Evolutionary conservation across 2,113 vertebrate genomes (phyloP).

Genomic region (Zeus faber): DNA sequence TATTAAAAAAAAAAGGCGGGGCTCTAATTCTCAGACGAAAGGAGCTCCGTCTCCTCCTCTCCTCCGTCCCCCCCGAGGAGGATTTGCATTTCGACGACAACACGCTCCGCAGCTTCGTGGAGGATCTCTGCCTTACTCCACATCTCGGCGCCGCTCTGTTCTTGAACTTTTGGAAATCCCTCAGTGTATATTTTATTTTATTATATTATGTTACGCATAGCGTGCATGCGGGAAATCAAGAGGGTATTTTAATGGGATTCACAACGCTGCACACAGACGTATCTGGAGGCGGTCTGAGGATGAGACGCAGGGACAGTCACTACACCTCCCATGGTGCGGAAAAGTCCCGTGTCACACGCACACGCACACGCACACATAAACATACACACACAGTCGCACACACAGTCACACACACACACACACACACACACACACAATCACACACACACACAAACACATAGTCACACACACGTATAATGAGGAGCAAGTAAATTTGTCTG

Average conservation of each 20-base stretch:
- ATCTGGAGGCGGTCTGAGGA: constrained; percentile 56
- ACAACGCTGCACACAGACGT: constrained; percentile 37
- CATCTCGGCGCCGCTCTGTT: constrained; percentile 30
- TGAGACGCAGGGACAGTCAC: constrained; percentile 46
- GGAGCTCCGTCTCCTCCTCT: too few relatives aligned
- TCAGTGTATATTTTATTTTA: constrained; percentile 50
- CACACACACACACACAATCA: neutral
- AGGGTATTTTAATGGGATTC: constrained; percentile 62
- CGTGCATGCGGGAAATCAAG: constrained; percentile 55
- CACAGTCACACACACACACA: neutral
- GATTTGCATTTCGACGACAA: constrained; percentile 24
- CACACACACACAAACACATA: neutral
- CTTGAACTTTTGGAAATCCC: constrained; percentile 52
- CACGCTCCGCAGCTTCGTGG: constrained; percentile 27
- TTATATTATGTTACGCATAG: too few relatives aligned
- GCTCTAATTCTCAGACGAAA: too few relatives aligned
- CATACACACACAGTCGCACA: neutral
- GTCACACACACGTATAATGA: neutral
- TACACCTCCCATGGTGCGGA: too few relatives aligned
- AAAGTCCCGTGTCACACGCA: constrained; percentile 16
- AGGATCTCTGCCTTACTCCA: neutral
- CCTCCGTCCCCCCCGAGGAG: too few relatives aligned
- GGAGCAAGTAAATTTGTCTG: neutral
- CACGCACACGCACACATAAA: constrained; percentile 7
- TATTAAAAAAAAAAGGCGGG: too few relatives aligned